These are phyloP conservation scores for Heterotis niloticus DNA, from an alignment of 2,113 vertebrate genomes.

Conservation along the genomic window DNA sequence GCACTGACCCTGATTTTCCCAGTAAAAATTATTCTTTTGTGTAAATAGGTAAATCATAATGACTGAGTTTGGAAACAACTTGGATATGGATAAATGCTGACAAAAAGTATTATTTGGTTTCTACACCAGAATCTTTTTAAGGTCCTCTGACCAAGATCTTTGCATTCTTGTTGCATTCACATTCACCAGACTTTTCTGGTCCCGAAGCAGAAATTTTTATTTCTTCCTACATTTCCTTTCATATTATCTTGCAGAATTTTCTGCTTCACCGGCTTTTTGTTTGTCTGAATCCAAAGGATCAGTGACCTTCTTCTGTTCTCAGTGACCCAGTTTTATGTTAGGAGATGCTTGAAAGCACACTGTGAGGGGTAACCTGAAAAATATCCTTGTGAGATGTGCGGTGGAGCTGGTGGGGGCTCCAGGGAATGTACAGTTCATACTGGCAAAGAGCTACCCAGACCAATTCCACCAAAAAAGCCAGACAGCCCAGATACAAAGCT, in stretches of 20 bases:
- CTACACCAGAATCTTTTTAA: no score
- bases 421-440: not conserved
- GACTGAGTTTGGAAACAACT: no score
- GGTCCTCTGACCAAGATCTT: not conserved
- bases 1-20: no score
- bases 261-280: slow-evolving; percentile 18
- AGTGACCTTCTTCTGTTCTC: slow-evolving; percentile 8
- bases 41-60: no score
- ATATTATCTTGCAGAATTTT: slow-evolving; percentile 20
- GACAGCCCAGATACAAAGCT: not conserved
- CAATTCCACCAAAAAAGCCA: not conserved
- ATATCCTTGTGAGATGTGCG: not conserved
- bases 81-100: no score
- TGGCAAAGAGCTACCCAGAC: not conserved
- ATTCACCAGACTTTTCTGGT: not conserved
- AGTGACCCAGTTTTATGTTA: not conserved
- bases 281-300: slow-evolving; percentile 13
- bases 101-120: no score
- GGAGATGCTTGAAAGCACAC: not conserved
- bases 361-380: not conserved
- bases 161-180: not conserved
- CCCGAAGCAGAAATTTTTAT: not conserved
- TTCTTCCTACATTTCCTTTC: not conserved
- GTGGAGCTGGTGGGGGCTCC: not conserved
- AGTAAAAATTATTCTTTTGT: no score